Conservation (phyloP, 1,140 invertebrate genomes). For the Drosophila novamexicana region DNA sequence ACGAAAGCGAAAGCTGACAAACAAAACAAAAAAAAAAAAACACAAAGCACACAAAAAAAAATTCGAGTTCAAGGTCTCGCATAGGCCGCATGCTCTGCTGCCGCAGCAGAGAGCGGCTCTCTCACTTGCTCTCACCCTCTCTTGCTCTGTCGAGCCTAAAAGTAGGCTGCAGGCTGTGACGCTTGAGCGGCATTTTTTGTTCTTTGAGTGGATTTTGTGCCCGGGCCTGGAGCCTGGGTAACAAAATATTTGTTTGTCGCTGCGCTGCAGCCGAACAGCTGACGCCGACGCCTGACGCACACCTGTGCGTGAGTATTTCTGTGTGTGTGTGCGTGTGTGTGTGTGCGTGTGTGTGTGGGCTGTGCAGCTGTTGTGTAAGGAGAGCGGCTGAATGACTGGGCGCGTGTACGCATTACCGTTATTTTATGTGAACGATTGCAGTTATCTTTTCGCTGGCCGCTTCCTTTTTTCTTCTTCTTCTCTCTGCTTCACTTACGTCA, state of each 20-base stretch:
- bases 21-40: not conserved
- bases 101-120: constrained; percentile 1
- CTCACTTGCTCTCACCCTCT: not conserved
- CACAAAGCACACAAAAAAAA: constrained; percentile 22
- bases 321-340: not conserved
- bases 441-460: constrained; percentile 40
- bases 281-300: constrained; percentile 44
- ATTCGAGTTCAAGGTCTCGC: constrained; percentile 82
- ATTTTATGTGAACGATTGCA: constrained; percentile 50
- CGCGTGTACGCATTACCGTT: constrained; percentile 56
- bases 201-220: constrained; percentile 15
- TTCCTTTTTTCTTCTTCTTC: constrained; percentile 10
- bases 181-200: not conserved
- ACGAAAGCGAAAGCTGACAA: constrained; percentile 19
- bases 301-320: constrained; percentile 13
- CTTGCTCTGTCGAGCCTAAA: constrained; percentile 54
- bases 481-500: constrained; percentile 16
- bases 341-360: constrained; percentile 3
- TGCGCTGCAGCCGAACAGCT: constrained; percentile 61
- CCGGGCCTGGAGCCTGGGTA: constrained; percentile 27
- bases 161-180: constrained; percentile 56
- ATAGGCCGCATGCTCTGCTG: constrained; percentile 77
- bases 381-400: constrained; percentile 2
- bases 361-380: constrained; percentile 39
- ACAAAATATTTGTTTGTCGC: constrained; percentile 71